phyloP scores from a whole-genome alignment of 2,888 invertebrate genomes.

The Mesorhabditis spiculigera region DNA sequence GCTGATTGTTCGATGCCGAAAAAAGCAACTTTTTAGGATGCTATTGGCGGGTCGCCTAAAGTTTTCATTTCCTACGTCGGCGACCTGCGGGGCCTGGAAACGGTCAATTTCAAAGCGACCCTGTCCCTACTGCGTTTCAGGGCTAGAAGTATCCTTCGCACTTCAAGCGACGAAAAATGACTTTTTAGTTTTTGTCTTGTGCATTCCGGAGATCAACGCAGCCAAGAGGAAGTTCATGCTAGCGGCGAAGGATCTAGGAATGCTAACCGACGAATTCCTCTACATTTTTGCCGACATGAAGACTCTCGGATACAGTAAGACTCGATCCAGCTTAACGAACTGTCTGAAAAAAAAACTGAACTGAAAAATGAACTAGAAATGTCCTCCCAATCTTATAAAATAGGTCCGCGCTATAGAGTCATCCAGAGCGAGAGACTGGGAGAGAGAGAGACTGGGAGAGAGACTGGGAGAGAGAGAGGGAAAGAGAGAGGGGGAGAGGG shows the following conservation, averaged over 20 bases:
- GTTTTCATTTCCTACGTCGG: background rate
- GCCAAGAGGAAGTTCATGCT: constrained; percentile 23
- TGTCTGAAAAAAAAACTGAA: no score
- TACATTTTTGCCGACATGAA: constrained; percentile 31
- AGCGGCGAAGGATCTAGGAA: constrained; percentile 23
- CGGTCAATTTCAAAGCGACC: background rate
- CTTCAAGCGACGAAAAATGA: background rate
- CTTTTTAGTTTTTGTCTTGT: constrained; percentile 30
- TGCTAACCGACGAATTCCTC: constrained; percentile 28
- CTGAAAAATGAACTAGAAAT: no score
- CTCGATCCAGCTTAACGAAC: no score
- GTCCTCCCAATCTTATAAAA: no score
- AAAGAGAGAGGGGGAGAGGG: no score
- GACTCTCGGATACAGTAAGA: constrained; percentile 21
- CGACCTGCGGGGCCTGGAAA: background rate
- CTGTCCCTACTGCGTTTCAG: background rate
- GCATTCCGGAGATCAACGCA: constrained; percentile 24
- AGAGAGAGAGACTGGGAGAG: no score
- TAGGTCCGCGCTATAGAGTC: no score
- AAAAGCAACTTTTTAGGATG: background rate
- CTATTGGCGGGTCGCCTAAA: background rate
- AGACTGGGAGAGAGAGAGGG: no score
- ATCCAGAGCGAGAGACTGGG: no score
- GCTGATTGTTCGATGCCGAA: background rate
- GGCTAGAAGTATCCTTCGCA: background rate